Evolutionary conservation across 2,797 vertebrate genomes (phyloP).

Genomic region (Limosa lapponica): DNA sequence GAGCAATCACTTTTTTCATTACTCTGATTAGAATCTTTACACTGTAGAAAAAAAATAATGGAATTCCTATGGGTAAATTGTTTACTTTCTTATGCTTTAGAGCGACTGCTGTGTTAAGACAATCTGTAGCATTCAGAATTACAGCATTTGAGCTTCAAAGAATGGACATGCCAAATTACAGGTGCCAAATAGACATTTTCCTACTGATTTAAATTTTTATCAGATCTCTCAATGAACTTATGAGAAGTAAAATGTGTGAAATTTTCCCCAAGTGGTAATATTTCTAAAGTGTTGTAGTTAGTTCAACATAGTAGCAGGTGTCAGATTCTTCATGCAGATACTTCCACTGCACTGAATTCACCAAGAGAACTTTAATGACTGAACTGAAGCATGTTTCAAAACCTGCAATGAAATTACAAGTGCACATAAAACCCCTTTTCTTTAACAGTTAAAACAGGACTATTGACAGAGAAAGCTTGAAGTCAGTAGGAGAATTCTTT

Average conservation of each 20-base stretch:
- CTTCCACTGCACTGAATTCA: not conserved
- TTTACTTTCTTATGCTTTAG: conserved; percentile 1
- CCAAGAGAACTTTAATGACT: not conserved
- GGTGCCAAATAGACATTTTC: not conserved
- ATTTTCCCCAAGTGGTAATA: not conserved
- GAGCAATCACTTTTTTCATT: not conserved
- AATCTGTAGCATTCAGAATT: conserved; percentile 7
- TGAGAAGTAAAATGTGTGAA: not conserved
- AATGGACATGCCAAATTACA: not conserved
- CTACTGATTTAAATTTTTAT: not conserved
- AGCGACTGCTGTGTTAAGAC: not conserved
- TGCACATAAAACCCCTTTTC: not conserved
- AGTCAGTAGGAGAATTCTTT: not conserved
- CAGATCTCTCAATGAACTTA: not conserved
- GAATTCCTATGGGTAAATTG: not conserved
- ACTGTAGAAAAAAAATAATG: not conserved
- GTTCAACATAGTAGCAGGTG: not conserved
- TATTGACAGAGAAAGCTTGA: not conserved
- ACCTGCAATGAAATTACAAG: not conserved
- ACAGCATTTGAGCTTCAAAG: not conserved
- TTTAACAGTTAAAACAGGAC: not conserved
- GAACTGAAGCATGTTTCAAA: not conserved
- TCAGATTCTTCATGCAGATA: not conserved
- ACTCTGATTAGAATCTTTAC: not conserved
- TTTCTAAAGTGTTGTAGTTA: not conserved